phyloP scores from a whole-genome alignment of 2,888 invertebrate species.

The Mylabris sibirica region DNA sequence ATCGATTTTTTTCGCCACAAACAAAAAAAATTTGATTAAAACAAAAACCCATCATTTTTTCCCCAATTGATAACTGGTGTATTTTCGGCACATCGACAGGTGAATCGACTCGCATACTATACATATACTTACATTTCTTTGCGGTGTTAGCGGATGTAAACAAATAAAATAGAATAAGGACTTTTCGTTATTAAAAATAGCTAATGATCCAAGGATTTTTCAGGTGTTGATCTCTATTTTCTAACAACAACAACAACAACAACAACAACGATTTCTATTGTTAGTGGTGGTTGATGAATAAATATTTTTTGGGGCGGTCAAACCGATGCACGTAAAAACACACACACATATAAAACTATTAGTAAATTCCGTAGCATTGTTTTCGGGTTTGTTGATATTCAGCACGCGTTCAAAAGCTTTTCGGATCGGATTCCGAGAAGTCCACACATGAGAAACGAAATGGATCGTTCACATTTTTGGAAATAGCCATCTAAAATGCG shows the following conservation, averaged over 20 bases:
- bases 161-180: slow-evolving; percentile 49
- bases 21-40: not conserved
- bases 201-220: slow-evolving; percentile 44
- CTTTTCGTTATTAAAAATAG: slow-evolving; percentile 47
- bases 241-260: too few species aligned
- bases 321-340: slow-evolving; percentile 40
- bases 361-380: slow-evolving; percentile 62
- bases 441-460: slow-evolving; percentile 12
- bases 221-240: slow-evolving; percentile 39
- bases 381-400: slow-evolving; percentile 59
- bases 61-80: slow-evolving; percentile 28
- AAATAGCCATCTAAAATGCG: not conserved
- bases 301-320: slow-evolving; percentile 32
- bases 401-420: slow-evolving; percentile 54
- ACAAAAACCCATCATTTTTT: slow-evolving; percentile 14
- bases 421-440: slow-evolving; percentile 41
- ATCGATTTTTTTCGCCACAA: slow-evolving; percentile 22
- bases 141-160: slow-evolving; percentile 27
- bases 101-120: slow-evolving; percentile 34
- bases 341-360: slow-evolving; percentile 56
- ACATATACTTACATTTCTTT: not conserved
- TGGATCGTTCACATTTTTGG: slow-evolving; percentile 21
- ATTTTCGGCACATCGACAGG: slow-evolving; percentile 36
- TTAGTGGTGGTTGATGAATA: slow-evolving; percentile 35
- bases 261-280: slow-evolving; percentile 39